Evolutionary conservation across 2,888 invertebrate genomes (phyloP).

Genomic region (Oxytorus armatus): DNA sequence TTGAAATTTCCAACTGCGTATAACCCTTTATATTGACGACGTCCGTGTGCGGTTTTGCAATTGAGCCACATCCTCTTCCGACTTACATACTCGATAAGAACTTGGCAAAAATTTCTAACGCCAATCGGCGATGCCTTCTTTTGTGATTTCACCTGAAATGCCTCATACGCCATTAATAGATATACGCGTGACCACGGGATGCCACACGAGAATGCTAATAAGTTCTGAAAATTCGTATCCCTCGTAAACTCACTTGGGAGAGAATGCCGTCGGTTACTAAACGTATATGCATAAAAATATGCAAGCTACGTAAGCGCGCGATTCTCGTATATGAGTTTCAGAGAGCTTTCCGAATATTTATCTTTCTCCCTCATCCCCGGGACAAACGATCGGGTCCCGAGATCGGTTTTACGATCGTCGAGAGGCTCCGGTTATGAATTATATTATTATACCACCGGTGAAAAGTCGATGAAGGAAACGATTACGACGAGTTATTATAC

Average conservation of each 20-base stretch:
- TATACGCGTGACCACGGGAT: too few species aligned
- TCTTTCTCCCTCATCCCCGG: too few species aligned
- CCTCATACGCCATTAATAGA: too few species aligned
- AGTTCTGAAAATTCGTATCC: slow-evolving; percentile 48
- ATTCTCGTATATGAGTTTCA: slow-evolving; percentile 37
- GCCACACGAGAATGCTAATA: slow-evolving; percentile 37
- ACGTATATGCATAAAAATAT: slow-evolving; percentile 16
- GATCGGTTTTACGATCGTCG: slow-evolving; percentile 37
- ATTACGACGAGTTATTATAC: slow-evolving; percentile 42
- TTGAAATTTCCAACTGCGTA: too few species aligned
- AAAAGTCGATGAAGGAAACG: slow-evolving; percentile 61
- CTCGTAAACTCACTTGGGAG: slow-evolving; percentile 30
- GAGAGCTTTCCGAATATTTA: slow-evolving; percentile 50
- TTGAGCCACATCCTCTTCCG: too few species aligned
- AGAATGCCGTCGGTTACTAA: neutral
- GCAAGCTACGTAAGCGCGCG: slow-evolving; percentile 28
- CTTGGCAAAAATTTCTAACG: too few species aligned
- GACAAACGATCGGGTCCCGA: slow-evolving; percentile 41
- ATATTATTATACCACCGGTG: slow-evolving; percentile 49
- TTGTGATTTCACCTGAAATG: too few species aligned
- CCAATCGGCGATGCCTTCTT: too few species aligned
- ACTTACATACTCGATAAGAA: too few species aligned
- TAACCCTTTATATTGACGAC: too few species aligned
- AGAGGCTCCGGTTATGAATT: slow-evolving; percentile 39
- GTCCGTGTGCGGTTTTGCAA: too few species aligned